A percentile compares a stretch with the other conserved stretches of the same genome.
phyloP scores from a whole-genome alignment of 2,113 vertebrate species.

The Cisticola juncidis region DNA sequence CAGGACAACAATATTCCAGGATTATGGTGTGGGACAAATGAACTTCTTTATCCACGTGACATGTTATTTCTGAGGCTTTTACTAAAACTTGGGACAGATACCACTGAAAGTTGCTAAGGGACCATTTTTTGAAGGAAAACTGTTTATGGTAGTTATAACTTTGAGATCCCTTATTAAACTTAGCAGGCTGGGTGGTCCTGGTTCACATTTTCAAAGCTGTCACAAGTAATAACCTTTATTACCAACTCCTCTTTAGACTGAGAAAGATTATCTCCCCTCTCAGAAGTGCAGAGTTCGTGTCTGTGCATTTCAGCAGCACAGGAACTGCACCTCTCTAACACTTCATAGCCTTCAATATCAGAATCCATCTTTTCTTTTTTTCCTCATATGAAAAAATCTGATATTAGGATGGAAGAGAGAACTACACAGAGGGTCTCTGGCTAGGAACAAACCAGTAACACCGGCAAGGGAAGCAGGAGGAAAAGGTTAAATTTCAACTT shows the following conservation, averaged over 20 bases:
- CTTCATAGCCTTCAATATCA: background rate
- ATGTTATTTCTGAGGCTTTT: background rate
- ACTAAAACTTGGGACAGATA: background rate
- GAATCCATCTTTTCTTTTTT: background rate
- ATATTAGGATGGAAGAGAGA: background rate
- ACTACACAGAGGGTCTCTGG: background rate
- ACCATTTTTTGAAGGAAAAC: background rate
- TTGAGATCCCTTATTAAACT: background rate
- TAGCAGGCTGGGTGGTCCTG: constrained; percentile 33
- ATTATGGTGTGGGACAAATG: background rate
- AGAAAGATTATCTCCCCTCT: background rate
- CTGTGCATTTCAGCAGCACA: background rate
- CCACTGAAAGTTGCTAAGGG: background rate
- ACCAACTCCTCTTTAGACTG: background rate
- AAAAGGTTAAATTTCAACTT: background rate
- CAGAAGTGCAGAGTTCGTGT: background rate
- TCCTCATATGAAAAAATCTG: background rate
- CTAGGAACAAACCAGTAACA: background rate
- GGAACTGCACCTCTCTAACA: background rate
- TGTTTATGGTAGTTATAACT: background rate
- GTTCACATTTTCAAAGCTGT: constrained; percentile 34
- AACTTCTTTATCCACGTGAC: background rate
- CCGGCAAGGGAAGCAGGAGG: background rate
- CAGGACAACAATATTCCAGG: background rate
- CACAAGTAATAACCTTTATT: constrained; percentile 39